phyloP scores from a whole-genome alignment of 2,888 invertebrate species.

The Conops quadrifasciatus region DNA sequence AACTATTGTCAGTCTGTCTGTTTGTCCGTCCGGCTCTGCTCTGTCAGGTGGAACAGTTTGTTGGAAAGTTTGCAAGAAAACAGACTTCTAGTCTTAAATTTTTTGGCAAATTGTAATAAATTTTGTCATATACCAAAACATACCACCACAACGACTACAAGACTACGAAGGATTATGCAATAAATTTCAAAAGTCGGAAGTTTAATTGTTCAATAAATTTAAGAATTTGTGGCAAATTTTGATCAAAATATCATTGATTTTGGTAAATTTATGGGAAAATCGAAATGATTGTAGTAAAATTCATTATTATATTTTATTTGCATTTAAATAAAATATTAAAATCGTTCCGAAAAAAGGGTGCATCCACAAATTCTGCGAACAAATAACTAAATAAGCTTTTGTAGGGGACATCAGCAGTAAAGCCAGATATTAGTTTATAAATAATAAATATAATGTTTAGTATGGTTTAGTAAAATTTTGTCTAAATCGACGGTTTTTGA shows the following conservation, averaged over 20 bases:
- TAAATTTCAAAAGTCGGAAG: not conserved
- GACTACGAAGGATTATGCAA: not conserved
- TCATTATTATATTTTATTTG: not conserved
- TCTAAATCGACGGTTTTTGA: no score
- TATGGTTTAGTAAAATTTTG: no score
- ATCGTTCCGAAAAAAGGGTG: no score
- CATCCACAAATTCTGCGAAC: no score
- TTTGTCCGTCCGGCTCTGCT: no score
- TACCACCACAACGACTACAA: no score
- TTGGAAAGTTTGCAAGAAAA: not conserved
- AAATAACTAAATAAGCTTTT: no score
- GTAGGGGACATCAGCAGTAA: no score
- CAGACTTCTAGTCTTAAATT: not conserved
- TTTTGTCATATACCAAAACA: slow-evolving; percentile 2
- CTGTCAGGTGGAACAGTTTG: no score
- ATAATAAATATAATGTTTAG: no score
- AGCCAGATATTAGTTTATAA: no score
- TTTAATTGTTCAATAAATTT: not conserved
- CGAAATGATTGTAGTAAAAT: not conserved
- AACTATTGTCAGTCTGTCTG: not conserved
- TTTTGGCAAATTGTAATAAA: not conserved
- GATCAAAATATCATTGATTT: not conserved
- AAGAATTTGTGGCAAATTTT: not conserved
- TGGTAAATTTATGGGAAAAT: no score
- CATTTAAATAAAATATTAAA: not conserved